phyloP scores from a whole-genome alignment of 1,140 invertebrate species.

The Kradibia gibbosae region DNA sequence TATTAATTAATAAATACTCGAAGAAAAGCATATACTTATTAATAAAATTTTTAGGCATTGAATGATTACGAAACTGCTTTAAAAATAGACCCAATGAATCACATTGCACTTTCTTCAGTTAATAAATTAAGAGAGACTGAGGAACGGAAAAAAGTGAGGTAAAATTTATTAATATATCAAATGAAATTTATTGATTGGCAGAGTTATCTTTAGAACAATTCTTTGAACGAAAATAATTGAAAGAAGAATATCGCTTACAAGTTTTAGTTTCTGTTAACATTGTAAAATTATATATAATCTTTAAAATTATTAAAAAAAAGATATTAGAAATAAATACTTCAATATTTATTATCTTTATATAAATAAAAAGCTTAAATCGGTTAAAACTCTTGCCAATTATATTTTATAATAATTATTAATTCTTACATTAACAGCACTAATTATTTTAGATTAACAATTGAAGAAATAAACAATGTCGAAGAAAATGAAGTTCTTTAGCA shows the following conservation, averaged over 20 bases:
- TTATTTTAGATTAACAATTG: conserved; percentile 59
- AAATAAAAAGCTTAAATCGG: no score
- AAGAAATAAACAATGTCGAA: conserved; percentile 51
- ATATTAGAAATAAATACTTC: no score
- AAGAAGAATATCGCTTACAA: no score
- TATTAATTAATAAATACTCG: no score
- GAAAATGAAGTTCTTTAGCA: not conserved
- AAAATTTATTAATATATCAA: conserved; percentile 3
- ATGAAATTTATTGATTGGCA: not conserved
- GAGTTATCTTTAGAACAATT: not conserved
- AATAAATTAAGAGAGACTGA: conserved; percentile 56
- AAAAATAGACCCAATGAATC: conserved; percentile 60
- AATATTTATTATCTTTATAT: no score
- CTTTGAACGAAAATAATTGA: not conserved
- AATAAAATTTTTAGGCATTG: conserved; percentile 60
- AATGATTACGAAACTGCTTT: conserved; percentile 61
- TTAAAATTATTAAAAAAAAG: no score
- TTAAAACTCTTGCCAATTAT: no score
- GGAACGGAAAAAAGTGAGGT: conserved; percentile 59
- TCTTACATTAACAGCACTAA: no score
- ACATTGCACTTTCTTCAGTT: conserved; percentile 54
- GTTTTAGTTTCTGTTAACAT: no score
- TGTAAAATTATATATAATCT: no score
- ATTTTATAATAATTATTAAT: no score
- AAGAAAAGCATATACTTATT: no score